phyloP scores from a whole-genome alignment of 2,797 vertebrate species.

The Rhynchotus rufescens region DNA sequence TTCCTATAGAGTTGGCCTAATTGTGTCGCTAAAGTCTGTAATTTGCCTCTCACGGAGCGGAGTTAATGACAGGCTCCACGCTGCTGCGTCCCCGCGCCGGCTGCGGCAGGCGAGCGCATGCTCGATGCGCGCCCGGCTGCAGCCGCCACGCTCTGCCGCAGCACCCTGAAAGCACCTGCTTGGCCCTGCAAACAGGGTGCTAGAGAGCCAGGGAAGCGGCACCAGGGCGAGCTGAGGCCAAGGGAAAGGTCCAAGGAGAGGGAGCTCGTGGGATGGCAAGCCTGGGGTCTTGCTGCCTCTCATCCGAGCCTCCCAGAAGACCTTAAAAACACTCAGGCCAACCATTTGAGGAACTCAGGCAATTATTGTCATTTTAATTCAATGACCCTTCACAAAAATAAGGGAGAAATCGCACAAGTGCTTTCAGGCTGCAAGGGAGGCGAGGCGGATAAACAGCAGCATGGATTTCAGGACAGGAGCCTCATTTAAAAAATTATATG shows the following conservation, averaged over 20 bases:
- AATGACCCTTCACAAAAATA: slow-evolving; percentile 9
- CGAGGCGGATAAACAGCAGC: neutral
- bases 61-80: slow-evolving; percentile 28
- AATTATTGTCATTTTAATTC: slow-evolving; percentile 12
- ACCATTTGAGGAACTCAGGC: neutral
- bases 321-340: neutral
- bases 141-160: fast-evolving
- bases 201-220: fast-evolving
- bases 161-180: neutral
- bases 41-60: slow-evolving; percentile 59
- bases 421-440: neutral
- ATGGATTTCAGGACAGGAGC: neutral
- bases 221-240: neutral
- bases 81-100: neutral
- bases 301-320: neutral
- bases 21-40: slow-evolving; percentile 40
- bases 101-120: neutral
- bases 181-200: neutral
- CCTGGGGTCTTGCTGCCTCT: too few species aligned
- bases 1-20: slow-evolving; percentile 53
- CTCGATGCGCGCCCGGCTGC: neutral
- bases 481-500: fast-evolving
- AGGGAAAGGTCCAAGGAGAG: neutral
- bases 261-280: neutral
- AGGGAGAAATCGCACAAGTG: neutral